A percentile compares a stretch with the other conserved stretches of the same genome.
Evolutionary conservation across 2,113 vertebrate species (phyloP).

Genomic region (Nycticorax nycticorax): DNA sequence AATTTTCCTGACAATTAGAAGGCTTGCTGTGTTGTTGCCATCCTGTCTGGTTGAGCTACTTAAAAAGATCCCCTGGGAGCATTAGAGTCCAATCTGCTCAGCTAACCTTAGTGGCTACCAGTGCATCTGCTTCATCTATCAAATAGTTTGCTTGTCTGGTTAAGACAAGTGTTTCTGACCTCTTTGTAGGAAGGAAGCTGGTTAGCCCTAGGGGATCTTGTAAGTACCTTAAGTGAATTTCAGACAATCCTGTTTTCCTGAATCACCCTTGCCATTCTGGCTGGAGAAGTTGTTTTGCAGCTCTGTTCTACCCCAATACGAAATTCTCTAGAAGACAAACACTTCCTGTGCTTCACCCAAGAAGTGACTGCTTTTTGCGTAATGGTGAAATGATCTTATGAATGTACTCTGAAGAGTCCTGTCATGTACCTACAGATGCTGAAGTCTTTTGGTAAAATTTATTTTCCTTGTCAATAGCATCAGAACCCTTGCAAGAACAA

Average conservation of each 20-base stretch:
- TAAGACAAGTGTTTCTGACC: slow-evolving; percentile 31
- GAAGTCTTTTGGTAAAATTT: neutral
- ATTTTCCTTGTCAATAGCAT: neutral
- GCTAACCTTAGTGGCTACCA: slow-evolving; percentile 17
- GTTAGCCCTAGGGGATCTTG: neutral
- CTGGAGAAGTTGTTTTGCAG: neutral
- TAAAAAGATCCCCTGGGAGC: neutral
- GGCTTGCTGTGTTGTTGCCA: slow-evolving; percentile 12
- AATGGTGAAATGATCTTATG: neutral
- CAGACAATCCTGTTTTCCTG: neutral
- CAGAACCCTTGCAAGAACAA: neutral
- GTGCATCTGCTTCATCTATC: slow-evolving; percentile 10
- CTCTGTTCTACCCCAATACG: neutral
- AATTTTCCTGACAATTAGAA: slow-evolving; percentile 42
- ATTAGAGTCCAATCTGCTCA: slow-evolving; percentile 23
- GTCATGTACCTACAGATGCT: neutral
- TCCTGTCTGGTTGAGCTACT: slow-evolving; percentile 11
- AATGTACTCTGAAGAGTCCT: neutral
- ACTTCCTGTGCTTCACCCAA: neutral
- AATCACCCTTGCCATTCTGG: neutral
- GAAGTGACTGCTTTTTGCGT: neutral
- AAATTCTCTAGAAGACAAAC: neutral
- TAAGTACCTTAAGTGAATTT: neutral
- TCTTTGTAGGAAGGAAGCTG: neutral
- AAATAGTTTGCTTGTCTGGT: slow-evolving; percentile 6